These are phyloP conservation scores for Spodoptera exigua DNA, from an alignment of 2,888 invertebrate species.

Conservation along the genomic window DNA sequence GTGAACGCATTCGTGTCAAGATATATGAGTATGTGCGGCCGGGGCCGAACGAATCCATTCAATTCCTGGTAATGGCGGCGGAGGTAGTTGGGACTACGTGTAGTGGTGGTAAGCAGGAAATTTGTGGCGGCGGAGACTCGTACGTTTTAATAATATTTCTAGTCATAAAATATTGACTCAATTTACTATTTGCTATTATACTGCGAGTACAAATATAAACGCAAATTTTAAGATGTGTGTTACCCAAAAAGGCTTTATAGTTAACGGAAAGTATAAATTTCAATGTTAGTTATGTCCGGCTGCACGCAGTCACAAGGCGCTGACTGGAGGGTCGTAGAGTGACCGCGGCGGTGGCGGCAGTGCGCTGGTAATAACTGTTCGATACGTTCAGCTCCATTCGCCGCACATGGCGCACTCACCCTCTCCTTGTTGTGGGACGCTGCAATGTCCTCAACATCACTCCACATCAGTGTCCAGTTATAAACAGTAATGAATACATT, in stretches of 20 bases:
- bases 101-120: constrained; percentile 41
- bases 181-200: no score
- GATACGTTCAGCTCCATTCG: constrained; percentile 27
- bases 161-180: no score
- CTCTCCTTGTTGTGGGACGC: constrained; percentile 3
- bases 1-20: constrained; percentile 47
- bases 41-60: constrained; percentile 53
- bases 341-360: no score
- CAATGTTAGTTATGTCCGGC: not conserved
- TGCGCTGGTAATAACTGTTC: constrained; percentile 21
- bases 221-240: no score
- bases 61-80: constrained; percentile 49
- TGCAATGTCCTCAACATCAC: not conserved
- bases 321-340: not conserved
- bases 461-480: not conserved
- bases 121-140: constrained; percentile 28
- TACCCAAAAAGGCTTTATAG: no score
- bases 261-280: no score
- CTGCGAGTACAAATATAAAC: no score
- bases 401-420: constrained; percentile 25
- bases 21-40: constrained; percentile 32
- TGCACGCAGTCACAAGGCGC: not conserved
- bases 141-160: constrained; percentile 38
- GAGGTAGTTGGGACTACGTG: constrained; percentile 44
- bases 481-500: not conserved